A percentile compares a stretch with the other conserved stretches of the same genome.
These are phyloP conservation scores for Coronaproctus castanopsis DNA, from an alignment of 2,888 invertebrate species.

Conservation along the genomic window DNA sequence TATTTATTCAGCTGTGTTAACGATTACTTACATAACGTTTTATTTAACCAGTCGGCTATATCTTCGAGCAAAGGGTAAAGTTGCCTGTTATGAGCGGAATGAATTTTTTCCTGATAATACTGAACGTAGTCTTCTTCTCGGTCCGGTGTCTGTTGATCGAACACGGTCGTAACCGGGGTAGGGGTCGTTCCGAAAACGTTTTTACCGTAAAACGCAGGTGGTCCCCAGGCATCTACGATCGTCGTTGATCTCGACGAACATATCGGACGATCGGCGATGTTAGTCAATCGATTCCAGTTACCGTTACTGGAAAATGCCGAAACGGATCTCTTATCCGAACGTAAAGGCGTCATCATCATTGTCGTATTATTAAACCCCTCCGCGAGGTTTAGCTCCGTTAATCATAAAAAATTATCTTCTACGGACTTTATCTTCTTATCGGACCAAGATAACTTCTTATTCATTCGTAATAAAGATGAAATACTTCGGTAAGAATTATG, in stretches of 20 bases:
- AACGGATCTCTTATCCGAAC: neutral
- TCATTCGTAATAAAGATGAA: too few species aligned
- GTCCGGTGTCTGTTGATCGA: constrained; percentile 16
- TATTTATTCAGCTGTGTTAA: too few species aligned
- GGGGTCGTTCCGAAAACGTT: constrained; percentile 11
- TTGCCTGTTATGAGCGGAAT: constrained; percentile 55
- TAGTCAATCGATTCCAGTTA: neutral
- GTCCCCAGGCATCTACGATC: constrained; percentile 12
- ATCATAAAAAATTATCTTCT: too few species aligned
- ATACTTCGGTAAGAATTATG: too few species aligned
- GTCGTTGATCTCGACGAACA: too few species aligned
- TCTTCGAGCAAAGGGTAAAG: constrained; percentile 68
- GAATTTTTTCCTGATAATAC: constrained; percentile 48
- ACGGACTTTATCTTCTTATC: too few species aligned
- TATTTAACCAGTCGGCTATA: constrained; percentile 71
- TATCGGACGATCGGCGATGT: too few species aligned
- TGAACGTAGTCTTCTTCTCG: constrained; percentile 38
- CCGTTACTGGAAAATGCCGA: neutral
- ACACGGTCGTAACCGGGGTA: constrained; percentile 9
- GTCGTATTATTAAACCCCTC: neutral
- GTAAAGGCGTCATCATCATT: neutral
- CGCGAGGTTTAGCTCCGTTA: neutral
- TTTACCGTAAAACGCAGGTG: constrained; percentile 9
- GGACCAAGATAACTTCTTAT: too few species aligned
- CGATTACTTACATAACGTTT: constrained; percentile 61